A percentile compares a stretch with the other conserved stretches of the same genome.
These are phyloP conservation scores for Acanthoscelides obtectus DNA, from an alignment of 2,888 invertebrate species.

Conservation along the genomic window DNA sequence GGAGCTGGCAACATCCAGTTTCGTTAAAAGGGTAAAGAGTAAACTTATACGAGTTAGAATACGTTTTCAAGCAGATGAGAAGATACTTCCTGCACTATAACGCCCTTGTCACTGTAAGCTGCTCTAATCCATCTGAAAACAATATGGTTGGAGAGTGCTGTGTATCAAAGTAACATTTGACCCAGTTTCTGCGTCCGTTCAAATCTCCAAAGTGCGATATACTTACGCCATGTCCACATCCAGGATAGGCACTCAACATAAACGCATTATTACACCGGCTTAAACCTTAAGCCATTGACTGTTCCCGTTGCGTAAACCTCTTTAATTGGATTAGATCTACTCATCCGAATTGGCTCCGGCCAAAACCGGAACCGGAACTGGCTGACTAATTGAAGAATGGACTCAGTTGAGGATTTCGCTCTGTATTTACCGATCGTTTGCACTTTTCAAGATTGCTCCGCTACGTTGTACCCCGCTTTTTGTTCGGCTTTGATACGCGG, in stretches of 20 bases:
- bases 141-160: too few species aligned
- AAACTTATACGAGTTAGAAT: too few species aligned
- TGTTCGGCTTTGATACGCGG: not conserved
- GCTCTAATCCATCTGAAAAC: too few species aligned
- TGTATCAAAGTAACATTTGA: not conserved
- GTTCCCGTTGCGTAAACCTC: constrained; percentile 21
- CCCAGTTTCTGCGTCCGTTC: not conserved
- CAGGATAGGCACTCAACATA: constrained; percentile 21
- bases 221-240: constrained; percentile 10
- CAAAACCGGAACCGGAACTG: not conserved
- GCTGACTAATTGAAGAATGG: not conserved
- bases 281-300: constrained; percentile 25
- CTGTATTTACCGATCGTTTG: not conserved
- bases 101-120: too few species aligned
- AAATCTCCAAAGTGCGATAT: constrained; percentile 1
- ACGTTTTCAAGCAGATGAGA: too few species aligned
- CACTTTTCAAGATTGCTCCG: not conserved
- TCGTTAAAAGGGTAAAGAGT: too few species aligned
- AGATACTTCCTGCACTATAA: too few species aligned
- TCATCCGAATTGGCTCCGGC: constrained; percentile 21
- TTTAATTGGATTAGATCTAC: constrained; percentile 27
- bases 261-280: constrained; percentile 28
- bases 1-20: too few species aligned
- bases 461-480: not conserved
- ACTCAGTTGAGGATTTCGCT: not conserved